Conservation (phyloP, 2,797 vertebrate genomes). For the Adrianichthys oophorus region DNA sequence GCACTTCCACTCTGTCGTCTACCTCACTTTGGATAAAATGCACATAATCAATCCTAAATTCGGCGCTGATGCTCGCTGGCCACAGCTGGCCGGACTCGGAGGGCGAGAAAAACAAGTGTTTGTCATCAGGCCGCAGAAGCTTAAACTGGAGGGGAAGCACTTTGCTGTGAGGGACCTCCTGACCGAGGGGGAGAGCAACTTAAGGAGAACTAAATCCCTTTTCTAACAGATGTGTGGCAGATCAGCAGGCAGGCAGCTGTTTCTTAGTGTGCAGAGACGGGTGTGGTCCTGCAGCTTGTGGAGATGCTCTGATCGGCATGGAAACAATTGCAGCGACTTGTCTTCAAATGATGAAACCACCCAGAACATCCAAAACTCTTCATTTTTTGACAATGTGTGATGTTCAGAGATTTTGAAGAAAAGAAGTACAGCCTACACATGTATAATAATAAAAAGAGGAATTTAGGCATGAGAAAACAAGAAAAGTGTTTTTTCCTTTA, state of each 20-base stretch:
- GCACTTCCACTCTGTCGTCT: slow-evolving; percentile 24
- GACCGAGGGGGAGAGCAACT: slow-evolving; percentile 50
- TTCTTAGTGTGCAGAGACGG: slow-evolving; percentile 28
- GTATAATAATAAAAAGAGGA: too few relatives aligned
- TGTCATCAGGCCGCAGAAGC: slow-evolving; percentile 44
- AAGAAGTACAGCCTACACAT: too few relatives aligned
- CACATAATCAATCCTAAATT: slow-evolving; percentile 53
- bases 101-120: slow-evolving; percentile 45
- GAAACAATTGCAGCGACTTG: neutral
- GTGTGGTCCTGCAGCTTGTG: neutral
- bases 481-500: too few relatives aligned
- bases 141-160: slow-evolving; percentile 48
- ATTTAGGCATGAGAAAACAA: too few relatives aligned
- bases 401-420: too few relatives aligned
- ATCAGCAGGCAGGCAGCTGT: slow-evolving; percentile 37
- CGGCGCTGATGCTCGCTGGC: slow-evolving; percentile 27
- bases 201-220: slow-evolving; percentile 65
- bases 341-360: neutral
- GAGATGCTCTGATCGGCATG: neutral
- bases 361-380: too few relatives aligned
- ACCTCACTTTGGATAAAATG: slow-evolving; percentile 40
- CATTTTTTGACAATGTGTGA: too few relatives aligned
- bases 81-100: slow-evolving; percentile 53
- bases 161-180: slow-evolving; percentile 36
- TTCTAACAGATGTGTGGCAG: slow-evolving; percentile 66